Percentiles rank a stretch among this genome's conserved stretches.
Evolutionary conservation across 2,113 vertebrate species (phyloP).

Genomic region (Dolichotis patagonum): DNA sequence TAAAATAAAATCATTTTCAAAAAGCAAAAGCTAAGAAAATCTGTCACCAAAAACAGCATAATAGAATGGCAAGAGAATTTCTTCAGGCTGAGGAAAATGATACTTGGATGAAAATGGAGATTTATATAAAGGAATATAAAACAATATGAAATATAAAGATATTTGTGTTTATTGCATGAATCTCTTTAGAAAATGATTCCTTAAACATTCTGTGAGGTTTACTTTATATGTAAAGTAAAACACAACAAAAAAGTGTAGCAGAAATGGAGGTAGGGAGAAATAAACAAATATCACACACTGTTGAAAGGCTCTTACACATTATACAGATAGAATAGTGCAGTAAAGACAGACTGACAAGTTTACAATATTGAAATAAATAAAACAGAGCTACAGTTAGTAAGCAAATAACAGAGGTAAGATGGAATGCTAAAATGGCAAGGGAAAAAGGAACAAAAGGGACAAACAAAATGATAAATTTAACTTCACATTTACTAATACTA

Average conservation of each 20-base stretch:
- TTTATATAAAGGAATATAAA: constrained; percentile 4
- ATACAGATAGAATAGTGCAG: background rate
- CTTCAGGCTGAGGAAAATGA: background rate
- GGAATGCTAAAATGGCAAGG: background rate
- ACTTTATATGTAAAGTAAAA: background rate
- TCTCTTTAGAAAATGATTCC: background rate
- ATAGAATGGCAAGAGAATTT: constrained; percentile 28
- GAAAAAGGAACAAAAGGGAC: background rate
- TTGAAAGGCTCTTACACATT: constrained; percentile 1
- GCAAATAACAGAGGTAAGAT: background rate
- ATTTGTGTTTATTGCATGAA: constrained; percentile 2
- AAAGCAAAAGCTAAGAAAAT: background rate
- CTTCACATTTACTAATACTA: background rate
- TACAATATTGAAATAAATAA: background rate
- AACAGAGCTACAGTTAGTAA: background rate
- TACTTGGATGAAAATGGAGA: background rate
- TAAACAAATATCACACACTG: background rate
- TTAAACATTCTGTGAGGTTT: constrained; percentile 11
- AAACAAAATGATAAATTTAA: constrained; percentile 9
- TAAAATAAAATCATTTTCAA: background rate
- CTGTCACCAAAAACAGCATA: background rate
- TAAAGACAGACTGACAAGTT: background rate
- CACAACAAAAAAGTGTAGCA: background rate
- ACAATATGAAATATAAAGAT: constrained; percentile 30
- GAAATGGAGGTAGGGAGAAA: background rate